Percentiles rank a stretch among this genome's conserved stretches.
Conservation (phyloP, 2,888 invertebrate species). For the Dolichomitus sp. region DNA sequence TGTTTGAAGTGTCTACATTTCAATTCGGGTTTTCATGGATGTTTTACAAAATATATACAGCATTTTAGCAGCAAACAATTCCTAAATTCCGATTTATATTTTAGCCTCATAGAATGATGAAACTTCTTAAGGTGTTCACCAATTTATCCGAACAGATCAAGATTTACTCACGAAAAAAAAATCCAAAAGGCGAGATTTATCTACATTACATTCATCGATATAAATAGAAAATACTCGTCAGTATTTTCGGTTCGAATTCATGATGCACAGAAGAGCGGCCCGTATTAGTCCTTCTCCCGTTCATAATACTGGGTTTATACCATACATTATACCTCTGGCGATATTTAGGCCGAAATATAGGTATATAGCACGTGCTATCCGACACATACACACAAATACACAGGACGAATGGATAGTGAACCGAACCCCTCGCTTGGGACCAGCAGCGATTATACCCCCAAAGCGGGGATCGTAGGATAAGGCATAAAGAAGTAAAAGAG, state of each 20-base stretch:
- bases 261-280: neutral
- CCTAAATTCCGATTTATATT: too few relatives aligned
- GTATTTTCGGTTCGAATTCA: neutral
- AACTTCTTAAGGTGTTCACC: neutral
- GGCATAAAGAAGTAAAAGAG: slow-evolving; percentile 3
- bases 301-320: slow-evolving; percentile 16
- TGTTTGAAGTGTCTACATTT: too few relatives aligned
- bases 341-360: neutral
- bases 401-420: neutral
- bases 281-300: slow-evolving; percentile 10
- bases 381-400: neutral
- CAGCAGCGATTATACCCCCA: slow-evolving; percentile 16
- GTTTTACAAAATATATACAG: too few relatives aligned
- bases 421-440: neutral
- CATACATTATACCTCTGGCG: slow-evolving; percentile 2
- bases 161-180: neutral
- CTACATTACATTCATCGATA: neutral
- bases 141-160: neutral
- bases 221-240: slow-evolving; percentile 4
- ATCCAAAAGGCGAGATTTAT: neutral
- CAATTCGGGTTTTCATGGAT: too few relatives aligned
- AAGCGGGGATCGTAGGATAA: neutral
- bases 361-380: neutral
- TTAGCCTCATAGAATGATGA: too few relatives aligned
- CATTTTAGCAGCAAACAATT: too few relatives aligned